Base-by-base conservation (phyloP, 1,140 invertebrate species). In the Plectus sambesii region DNA sequence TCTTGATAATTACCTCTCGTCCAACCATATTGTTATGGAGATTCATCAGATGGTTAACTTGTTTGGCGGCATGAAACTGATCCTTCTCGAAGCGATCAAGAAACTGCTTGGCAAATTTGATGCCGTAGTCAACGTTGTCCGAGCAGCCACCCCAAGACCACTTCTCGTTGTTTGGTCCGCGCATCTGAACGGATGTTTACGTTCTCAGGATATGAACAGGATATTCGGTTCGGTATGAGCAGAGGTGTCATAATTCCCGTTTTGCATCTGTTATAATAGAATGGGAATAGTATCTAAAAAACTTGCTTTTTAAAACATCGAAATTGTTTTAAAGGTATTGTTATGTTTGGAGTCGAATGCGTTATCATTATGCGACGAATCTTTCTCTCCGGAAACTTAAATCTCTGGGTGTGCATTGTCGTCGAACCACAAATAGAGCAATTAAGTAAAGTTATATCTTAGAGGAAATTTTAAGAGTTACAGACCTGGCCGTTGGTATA, bases 1-100 rank as follows among this genome's bases (percentile, higher is more conserved):
- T 33, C 17, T 12, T 33, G 20, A 12, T 33, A 66, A 70, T 66
- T 61, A 79, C 78, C 70, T 76, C 72, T 60, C 79, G 62, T 22
- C 79, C 79, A 24, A 77, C 79, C 66, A 78, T 76, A 61, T 80
- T 79, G 62, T 81, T 81, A 63, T 81, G 79, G 2, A 80, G 68
- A 68, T 79, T 78, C 75, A 80, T 79, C 47, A 77, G 63, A 50
- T 72, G 73, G 26, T 72, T 60, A 9, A 75, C 17, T 35, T 66
- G 55, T 50, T 72, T 68, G 42, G 72, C 68, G 25, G 69, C 43
- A 51, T 45, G 33, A 39, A 59, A 60, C 35, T 51, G 42, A 39
- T 51, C 30, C 27, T 43, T 23, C 23, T 60, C 58, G 42, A 43
- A 59, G 30, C 76, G 76, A 65, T 80, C 79, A 2, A 79, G 76